Conservation (phyloP, 2,113 vertebrate species). For the Mandrillus leucophaeus region DNA sequence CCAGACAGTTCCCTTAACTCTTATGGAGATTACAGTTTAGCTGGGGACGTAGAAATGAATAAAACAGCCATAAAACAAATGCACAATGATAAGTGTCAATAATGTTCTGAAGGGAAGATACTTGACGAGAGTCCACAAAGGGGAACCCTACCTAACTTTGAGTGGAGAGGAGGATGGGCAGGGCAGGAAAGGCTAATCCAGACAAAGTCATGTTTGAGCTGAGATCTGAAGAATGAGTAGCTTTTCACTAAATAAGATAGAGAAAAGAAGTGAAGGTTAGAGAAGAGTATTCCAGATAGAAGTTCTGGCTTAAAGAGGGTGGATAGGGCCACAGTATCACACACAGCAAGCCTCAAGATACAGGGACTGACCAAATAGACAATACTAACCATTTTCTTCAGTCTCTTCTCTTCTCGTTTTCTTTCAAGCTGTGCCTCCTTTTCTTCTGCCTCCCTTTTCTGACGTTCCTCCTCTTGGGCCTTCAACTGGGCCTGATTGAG, state of each 20-base stretch:
- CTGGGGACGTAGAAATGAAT: background rate
- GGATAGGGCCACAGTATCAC: background rate
- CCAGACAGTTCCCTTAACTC: background rate
- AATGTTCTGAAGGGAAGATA: background rate
- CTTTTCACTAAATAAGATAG: background rate
- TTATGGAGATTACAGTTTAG: background rate
- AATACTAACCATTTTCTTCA: conserved; percentile 88
- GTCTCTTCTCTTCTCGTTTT: conserved; percentile 88
- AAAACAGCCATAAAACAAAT: background rate
- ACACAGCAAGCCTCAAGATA: background rate
- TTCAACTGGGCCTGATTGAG: conserved; percentile 88
- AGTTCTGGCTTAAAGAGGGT: background rate
- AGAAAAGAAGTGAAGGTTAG: background rate
- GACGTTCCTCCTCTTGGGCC: conserved; percentile 89
- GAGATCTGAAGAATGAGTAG: background rate
- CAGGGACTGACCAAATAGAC: background rate
- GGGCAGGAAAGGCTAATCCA: background rate
- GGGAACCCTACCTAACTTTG: background rate
- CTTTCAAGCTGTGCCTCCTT: conserved; percentile 85
- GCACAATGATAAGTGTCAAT: background rate
- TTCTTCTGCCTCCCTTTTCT: conserved; percentile 88
- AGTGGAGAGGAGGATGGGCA: background rate
- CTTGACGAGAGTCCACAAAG: background rate
- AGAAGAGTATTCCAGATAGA: background rate
- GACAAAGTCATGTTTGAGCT: background rate